Conservation (phyloP, 53 echinoderm and acorn worm species). For the Echinarachnius parma region DNA sequence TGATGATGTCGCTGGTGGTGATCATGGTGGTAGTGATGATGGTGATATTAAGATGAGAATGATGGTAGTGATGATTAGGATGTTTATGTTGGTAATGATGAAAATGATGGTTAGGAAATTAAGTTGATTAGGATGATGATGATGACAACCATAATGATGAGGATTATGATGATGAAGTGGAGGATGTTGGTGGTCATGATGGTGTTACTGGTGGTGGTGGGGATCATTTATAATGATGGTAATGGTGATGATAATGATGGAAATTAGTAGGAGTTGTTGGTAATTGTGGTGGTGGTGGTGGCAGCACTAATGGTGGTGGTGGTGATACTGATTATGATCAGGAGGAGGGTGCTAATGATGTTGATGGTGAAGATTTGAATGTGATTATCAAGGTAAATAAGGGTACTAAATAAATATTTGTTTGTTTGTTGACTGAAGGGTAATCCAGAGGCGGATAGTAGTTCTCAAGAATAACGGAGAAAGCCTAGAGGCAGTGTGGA, state of each 20-base stretch:
- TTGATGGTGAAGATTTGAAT: too few relatives aligned
- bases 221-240: constrained; percentile 7
- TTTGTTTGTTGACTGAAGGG: too few relatives aligned
- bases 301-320: not conserved
- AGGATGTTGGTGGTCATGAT: not conserved
- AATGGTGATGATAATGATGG: not conserved
- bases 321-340: not conserved
- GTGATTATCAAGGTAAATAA: too few relatives aligned
- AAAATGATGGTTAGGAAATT: too few relatives aligned
- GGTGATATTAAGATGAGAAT: not conserved
- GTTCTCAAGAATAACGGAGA: constrained; percentile 16
- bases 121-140: not conserved
- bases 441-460: constrained; percentile 4
- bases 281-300: not conserved
- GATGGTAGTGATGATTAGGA: not conserved
- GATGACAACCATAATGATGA: not conserved
- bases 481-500: constrained; percentile 33
- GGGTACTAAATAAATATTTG: too few relatives aligned
- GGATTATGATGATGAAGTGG: not conserved
- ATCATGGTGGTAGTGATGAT: not conserved
- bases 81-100: not conserved
- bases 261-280: too few relatives aligned
- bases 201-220: not conserved
- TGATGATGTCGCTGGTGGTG: not conserved
- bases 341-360: too few relatives aligned